Conservation (phyloP, 2,113 vertebrate genomes). For the Hemiscyllium ocellatum region DNA sequence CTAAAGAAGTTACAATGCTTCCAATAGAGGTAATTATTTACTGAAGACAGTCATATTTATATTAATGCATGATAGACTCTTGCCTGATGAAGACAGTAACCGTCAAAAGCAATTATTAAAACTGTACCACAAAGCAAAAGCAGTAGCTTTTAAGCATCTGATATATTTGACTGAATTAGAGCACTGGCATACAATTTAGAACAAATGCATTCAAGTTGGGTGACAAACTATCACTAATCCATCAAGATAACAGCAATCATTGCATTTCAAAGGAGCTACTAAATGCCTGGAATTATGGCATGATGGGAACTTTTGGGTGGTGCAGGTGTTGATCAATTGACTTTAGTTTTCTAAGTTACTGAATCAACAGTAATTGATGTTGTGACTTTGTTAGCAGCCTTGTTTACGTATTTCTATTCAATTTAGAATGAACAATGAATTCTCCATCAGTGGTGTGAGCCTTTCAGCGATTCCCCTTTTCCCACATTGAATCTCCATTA, state of each 20-base stretch:
- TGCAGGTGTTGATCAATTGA: not conserved
- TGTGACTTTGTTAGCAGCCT: not conserved
- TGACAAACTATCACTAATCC: constrained; percentile 18
- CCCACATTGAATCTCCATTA: not conserved
- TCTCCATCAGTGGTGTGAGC: not conserved
- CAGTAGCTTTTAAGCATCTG: constrained; percentile 2
- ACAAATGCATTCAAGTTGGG: constrained; percentile 1
- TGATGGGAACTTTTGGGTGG: not conserved
- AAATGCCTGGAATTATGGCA: not conserved
- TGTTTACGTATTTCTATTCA: not conserved
- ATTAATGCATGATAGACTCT: not conserved
- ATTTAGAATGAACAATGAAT: not conserved
- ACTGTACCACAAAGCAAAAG: not conserved
- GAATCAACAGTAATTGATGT: not conserved
- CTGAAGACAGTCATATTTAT: not conserved
- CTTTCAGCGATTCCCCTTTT: not conserved
- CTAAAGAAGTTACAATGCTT: not conserved
- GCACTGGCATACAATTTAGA: constrained; percentile 13
- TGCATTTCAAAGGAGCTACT: constrained; percentile 11
- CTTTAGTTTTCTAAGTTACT: not conserved
- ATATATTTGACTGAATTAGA: not conserved
- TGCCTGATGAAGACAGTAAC: not conserved
- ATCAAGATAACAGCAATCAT: constrained; percentile 23
- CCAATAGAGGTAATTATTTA: constrained; percentile 12
- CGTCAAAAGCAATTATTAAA: constrained; percentile 12